Conservation (phyloP, 2,888 invertebrate genomes). For the Drosophila affinis region DNA sequence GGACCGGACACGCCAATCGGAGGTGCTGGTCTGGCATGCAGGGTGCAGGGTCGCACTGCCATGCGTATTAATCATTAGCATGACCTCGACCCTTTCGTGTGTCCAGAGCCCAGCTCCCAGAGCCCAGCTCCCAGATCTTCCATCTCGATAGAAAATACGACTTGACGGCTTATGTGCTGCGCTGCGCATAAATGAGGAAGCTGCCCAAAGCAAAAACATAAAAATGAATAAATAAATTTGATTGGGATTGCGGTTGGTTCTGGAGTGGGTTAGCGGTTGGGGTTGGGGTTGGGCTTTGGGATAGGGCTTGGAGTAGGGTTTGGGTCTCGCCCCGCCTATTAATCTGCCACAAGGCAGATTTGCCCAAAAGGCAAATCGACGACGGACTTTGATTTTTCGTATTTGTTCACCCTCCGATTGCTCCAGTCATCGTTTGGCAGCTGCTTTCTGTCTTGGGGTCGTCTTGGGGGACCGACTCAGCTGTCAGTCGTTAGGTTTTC, state of each 20-base stretch:
- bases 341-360: conserved; percentile 53
- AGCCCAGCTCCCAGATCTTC: not conserved
- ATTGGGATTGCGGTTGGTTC: conserved; percentile 65
- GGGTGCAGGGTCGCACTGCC: not conserved
- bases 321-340: conserved; percentile 45
- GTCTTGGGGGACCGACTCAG: conserved; percentile 65
- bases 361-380: conserved; percentile 53
- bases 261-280: too few relatives aligned
- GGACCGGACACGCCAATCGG: conserved; percentile 27
- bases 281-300: conserved; percentile 59
- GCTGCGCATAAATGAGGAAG: conserved; percentile 70
- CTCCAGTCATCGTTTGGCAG: conserved; percentile 37
- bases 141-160: conserved; percentile 16
- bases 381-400: conserved; percentile 36
- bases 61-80: conserved; percentile 71
- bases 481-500: conserved; percentile 55
- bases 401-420: conserved; percentile 32
- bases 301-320: conserved; percentile 30
- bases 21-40: not conserved
- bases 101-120: conserved; percentile 1
- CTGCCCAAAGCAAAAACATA: conserved; percentile 70
- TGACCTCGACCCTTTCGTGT: conserved; percentile 75
- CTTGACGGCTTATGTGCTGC: conserved; percentile 63
- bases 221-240: conserved; percentile 68
- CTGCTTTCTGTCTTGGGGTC: conserved; percentile 23